phyloP scores from a whole-genome alignment of 64 coral and sea anemone species.

The Platygyra sinensis region DNA sequence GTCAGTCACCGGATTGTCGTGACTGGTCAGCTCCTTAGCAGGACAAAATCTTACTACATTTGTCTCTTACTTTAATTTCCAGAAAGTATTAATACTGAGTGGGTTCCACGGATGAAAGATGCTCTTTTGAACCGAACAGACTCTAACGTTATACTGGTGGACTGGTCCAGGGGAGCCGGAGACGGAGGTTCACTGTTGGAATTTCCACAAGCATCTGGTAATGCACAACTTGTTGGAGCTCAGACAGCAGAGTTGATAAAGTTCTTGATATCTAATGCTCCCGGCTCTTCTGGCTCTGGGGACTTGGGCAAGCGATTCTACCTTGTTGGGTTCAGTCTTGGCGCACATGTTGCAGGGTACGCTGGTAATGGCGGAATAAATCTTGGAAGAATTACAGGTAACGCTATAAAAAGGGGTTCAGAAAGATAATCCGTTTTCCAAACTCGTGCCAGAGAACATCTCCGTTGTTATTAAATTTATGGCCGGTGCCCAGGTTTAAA shows the following conservation, averaged over 20 bases:
- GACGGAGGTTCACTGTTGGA: too few relatives aligned
- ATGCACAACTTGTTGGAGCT: conserved; percentile 46
- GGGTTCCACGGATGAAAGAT: conserved; percentile 29
- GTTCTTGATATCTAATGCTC: neutral
- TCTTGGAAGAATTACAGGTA: conserved; percentile 32
- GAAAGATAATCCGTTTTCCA: too few relatives aligned
- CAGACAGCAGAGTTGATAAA: conserved; percentile 51
- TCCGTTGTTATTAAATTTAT: too few relatives aligned
- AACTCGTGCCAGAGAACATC: too few relatives aligned
- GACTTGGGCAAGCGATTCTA: neutral
- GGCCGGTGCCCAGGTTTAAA: too few relatives aligned
- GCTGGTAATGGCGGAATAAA: conserved; percentile 1
- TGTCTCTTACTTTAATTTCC: neutral
- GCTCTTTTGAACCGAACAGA: conserved; percentile 19
- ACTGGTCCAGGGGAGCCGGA: conserved; percentile 56
- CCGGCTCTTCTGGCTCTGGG: neutral
- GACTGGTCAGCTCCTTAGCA: too few relatives aligned
- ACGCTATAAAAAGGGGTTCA: too few relatives aligned
- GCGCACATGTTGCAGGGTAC: neutral
- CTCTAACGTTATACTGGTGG: conserved; percentile 62
- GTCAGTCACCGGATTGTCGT: too few relatives aligned
- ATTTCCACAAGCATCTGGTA: conserved; percentile 15
- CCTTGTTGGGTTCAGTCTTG: conserved; percentile 15
- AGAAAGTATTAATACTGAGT: neutral
- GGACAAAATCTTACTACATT: neutral